Evolutionary conservation across 1,140 invertebrate species (phyloP), one percentile per base, ranked within the genome.

Genomic region (Tetranychus cinnabarinus): DNA sequence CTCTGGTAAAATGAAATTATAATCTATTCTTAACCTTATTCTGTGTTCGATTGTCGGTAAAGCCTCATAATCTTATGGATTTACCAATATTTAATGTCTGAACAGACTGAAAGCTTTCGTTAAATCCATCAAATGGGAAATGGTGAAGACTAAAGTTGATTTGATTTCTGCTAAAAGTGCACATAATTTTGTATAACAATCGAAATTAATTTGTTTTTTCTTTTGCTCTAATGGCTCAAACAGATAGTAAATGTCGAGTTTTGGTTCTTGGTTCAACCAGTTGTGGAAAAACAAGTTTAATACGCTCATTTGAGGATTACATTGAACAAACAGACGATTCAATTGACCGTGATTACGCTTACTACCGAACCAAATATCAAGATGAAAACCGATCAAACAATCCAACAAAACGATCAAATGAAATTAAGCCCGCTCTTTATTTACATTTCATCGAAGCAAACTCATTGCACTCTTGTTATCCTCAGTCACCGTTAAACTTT

Each of bases 401-500:
- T 15, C 5, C 5, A 6, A 6, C 39, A 1, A 37, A 57, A 15
- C 55, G 33, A 36, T 31, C 15, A 37, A 56, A 56, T 56, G 33
- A 4, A 35, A 15, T n/a, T 6, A 34, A 15, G 10, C 36, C 60
- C 34, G 31, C 60, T 4, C 34, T 63, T 3, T 39, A 63, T 36
- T 10, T 42, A 6, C 5, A 42, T 10, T 63, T 63, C 45, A 5
- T 23, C 1, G 59, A 63, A 45, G 46, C n/a, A 5, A 52, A 31
- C 15, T 56, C 58, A 35, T 34, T 63, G 5, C n/a, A 60, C 12
- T 55, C 52, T 10, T 63, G 47, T 64, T 55, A 62, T 13, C 37
- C 35, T 4, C 47, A n/a, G 8, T 59, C 50, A n/a, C 82, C 85
- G 6, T 55, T 65, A 66, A 77, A 80, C 58, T 72, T 71, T n/a